A percentile compares a stretch with the other conserved stretches of the same genome.
Conservation (phyloP, 2,888 invertebrate genomes). For the Tridacna crocea region DNA sequence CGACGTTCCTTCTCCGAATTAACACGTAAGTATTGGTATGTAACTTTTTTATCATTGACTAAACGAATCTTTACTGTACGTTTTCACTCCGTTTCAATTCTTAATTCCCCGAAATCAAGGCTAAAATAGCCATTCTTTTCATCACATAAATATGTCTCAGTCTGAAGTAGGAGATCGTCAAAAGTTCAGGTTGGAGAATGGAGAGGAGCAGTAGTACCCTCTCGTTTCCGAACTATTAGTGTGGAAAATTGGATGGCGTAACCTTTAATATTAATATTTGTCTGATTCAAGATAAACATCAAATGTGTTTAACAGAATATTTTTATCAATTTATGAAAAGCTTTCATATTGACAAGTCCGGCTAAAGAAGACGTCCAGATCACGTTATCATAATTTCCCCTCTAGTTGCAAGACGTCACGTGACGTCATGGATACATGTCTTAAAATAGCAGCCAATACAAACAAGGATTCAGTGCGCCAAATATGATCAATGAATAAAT, state of each 20-base stretch:
- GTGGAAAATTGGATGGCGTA: not conserved
- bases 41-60: not conserved
- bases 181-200: constrained; percentile 67
- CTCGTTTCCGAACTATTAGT: constrained; percentile 27
- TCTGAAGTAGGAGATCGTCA: constrained; percentile 76
- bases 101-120: constrained; percentile 76
- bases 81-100: constrained; percentile 32
- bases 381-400: constrained; percentile 29
- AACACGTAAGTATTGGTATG: not conserved
- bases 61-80: not conserved
- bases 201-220: constrained; percentile 44
- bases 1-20: constrained; percentile 5
- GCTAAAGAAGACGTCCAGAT: too few relatives aligned
- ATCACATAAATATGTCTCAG: constrained; percentile 70
- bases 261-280: too few relatives aligned
- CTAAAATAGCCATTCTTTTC: constrained; percentile 77
- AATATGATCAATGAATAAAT: constrained; percentile 37
- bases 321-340: too few relatives aligned
- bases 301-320: not conserved
- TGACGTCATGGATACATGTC: constrained; percentile 74
- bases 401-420: constrained; percentile 56
- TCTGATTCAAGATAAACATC: not conserved
- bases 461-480: constrained; percentile 34
- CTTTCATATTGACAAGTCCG: too few relatives aligned
- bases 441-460: constrained; percentile 60